Evolutionary conservation across 2,888 invertebrate species (phyloP), one percentile per base, ranked within the genome.

Genomic region (Drosophila nr. fundita): DNA sequence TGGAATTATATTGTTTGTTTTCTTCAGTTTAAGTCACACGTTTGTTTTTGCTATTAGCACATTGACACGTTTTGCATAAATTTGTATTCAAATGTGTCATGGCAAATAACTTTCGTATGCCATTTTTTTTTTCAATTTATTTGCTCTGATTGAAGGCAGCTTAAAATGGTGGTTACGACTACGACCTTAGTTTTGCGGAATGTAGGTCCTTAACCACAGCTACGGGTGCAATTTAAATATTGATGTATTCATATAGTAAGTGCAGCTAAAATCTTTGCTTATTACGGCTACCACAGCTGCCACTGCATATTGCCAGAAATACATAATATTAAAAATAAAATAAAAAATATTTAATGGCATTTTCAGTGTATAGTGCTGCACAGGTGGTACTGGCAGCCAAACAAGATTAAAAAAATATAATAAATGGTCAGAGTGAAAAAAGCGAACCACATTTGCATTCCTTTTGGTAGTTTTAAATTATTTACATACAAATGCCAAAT

Each of bases 21-120:
- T 62, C 42, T 58, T 61, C 61, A 73, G 80, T 68, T 76, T 77
- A 59, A 76, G 79, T 86, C 76, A 68, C 84, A 77, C 77, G 73
- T 59, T 67, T 65, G 63, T 73, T 83, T 36, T 40, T 87, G 76
- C 80, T 85, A 87, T 91, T 89, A 83, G 89, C 91, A 90, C 90
- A 91, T 90, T 88, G 90, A 88, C 91, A 91, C 87, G 91, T 89
- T 91, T 90, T 88, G 90, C 90, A 90, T 91, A 91, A 89, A 90
- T 90, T 90, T 90, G 78, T 85, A 90, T 90, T 83, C 58, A 71
- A 88, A 82, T 83, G 76, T 72, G 81, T 75, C 76, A 73, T 52
- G 81, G 49, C 45, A 78, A 78, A 68, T 65, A 60, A 62, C 54
- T 60, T 69, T 64, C 48, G 60, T 50, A 59, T 63, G 67, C 30